Conservation (phyloP, 2,113 vertebrate genomes). For the Peromyscus maniculatus region DNA sequence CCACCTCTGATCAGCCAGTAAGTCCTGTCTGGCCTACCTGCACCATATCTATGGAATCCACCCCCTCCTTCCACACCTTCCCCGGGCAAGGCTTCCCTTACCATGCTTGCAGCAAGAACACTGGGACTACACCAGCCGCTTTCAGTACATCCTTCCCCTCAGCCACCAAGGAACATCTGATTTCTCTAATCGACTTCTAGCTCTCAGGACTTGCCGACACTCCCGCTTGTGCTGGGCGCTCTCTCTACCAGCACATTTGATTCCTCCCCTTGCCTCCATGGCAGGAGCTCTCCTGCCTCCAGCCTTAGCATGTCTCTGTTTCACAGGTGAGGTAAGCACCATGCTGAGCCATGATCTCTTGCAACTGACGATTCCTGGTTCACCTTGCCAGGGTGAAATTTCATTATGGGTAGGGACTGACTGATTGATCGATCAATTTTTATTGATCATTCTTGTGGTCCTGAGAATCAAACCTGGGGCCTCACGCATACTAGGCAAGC, state of each 20-base stretch:
- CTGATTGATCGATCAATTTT: background rate
- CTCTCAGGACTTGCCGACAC: background rate
- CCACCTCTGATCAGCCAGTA: background rate
- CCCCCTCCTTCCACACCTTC: background rate
- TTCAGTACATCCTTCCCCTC: background rate
- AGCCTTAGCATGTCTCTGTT: background rate
- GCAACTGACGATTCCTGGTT: background rate
- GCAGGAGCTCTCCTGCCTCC: background rate
- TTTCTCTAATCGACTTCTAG: background rate
- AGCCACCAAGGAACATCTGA: background rate
- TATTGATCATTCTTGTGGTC: background rate
- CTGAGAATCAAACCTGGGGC: background rate
- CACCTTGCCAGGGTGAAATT: background rate
- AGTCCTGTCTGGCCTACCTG: background rate
- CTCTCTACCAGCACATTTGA: background rate
- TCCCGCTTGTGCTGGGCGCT: fast-evolving
- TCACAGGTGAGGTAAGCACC: background rate
- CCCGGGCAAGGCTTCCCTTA: background rate
- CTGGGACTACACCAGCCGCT: background rate
- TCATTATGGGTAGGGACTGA: background rate
- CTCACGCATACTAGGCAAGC: background rate
- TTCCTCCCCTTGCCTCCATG: background rate
- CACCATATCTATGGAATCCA: background rate
- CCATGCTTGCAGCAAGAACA: background rate
- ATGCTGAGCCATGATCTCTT: background rate